These are phyloP conservation scores for Leguminivora glycinivorella DNA, from an alignment of 1,140 invertebrate genomes.

Conservation along the genomic window DNA sequence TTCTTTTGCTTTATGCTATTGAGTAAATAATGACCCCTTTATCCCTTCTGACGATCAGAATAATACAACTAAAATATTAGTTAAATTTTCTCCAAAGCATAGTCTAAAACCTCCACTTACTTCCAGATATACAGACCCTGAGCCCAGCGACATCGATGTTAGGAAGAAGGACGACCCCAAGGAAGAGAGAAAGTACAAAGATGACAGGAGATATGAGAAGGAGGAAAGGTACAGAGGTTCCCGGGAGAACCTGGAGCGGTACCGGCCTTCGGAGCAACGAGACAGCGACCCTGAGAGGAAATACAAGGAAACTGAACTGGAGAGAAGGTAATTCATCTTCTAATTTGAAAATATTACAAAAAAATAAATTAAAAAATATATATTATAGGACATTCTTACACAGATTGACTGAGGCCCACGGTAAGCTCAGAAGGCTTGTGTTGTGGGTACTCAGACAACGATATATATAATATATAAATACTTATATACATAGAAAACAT, in stretches of 20 bases:
- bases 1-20: too few species aligned
- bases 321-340: conserved; percentile 48
- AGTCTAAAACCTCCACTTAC: conserved; percentile 32
- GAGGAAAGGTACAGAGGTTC: conserved; percentile 56
- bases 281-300: conserved; percentile 53
- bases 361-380: too few species aligned
- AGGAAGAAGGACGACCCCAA: conserved; percentile 53
- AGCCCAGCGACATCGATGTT: conserved; percentile 66
- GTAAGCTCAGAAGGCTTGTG: too few species aligned
- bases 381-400: too few species aligned
- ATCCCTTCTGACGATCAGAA: too few species aligned
- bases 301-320: conserved; percentile 50
- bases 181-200: conserved; percentile 33
- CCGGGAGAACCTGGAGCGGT: conserved; percentile 60
- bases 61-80: too few species aligned
- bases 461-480: too few species aligned
- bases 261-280: conserved; percentile 53
- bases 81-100: neutral
- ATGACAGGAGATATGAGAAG: conserved; percentile 28
- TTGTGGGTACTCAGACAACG: too few species aligned
- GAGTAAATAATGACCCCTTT: too few species aligned
- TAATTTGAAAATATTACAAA: too few species aligned
- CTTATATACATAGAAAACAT: too few species aligned
- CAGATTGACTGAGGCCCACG: too few species aligned
- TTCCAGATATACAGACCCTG: conserved; percentile 71